Conservation (phyloP, 2,113 vertebrate species). For the Chaetorhynchus papuensis region DNA sequence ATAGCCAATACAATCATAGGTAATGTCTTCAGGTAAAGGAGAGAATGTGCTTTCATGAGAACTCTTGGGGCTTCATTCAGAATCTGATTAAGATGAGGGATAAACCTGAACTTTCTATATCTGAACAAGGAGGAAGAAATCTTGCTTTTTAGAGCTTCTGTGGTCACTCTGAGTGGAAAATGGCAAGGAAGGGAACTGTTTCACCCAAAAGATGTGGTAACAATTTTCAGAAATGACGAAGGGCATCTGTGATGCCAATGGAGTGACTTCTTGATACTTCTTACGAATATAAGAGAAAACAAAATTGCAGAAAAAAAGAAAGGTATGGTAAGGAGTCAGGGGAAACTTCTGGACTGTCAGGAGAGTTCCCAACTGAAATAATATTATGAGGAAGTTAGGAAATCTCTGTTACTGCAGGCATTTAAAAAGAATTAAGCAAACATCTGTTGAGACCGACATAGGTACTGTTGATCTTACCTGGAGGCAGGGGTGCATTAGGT, state of each 20-base stretch:
- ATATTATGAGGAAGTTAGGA: not conserved
- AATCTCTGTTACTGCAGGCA: not conserved
- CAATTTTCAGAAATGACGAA: not conserved
- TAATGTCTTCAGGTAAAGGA: not conserved
- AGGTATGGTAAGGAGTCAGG: not conserved
- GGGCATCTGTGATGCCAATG: not conserved
- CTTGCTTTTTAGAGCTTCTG: not conserved
- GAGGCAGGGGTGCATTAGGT: not conserved
- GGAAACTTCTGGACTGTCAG: not conserved
- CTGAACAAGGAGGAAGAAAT: not conserved
- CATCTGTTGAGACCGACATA: not conserved
- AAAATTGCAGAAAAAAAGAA: not conserved
- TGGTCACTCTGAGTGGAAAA: not conserved
- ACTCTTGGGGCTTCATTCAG: not conserved
- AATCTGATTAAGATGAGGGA: not conserved
- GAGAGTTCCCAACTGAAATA: not conserved
- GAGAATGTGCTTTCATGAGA: not conserved
- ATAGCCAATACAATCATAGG: not conserved
- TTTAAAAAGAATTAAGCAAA: conserved; percentile 25
- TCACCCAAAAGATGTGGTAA: not conserved
- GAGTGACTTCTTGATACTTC: not conserved
- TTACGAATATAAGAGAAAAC: not conserved
- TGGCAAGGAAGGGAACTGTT: not conserved
- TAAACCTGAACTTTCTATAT: not conserved
- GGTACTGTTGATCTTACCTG: conserved; percentile 32